Evolutionary conservation across 1,140 invertebrate species (phyloP).

Genomic region (Venustaconcha ellipsiformis): DNA sequence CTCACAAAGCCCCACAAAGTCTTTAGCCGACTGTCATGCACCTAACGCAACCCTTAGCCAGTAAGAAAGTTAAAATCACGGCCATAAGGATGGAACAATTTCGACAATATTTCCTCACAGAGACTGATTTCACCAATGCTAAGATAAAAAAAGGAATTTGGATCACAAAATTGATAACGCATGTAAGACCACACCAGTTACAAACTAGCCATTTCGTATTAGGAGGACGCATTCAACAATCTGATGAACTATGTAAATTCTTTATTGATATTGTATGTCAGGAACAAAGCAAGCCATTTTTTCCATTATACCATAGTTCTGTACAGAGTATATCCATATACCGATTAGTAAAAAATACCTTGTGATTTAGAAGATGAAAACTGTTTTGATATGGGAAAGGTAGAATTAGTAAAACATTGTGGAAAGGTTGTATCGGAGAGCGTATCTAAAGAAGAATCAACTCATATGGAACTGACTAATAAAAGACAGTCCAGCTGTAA

Average conservation of each 20-base stretch:
- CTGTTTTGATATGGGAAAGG: not conserved
- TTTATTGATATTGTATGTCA: not conserved
- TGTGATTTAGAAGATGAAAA: not conserved
- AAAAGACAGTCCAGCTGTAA: not conserved
- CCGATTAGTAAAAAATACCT: slow-evolving; percentile 1
- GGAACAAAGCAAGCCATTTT: slow-evolving; percentile 11
- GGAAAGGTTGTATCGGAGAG: not conserved
- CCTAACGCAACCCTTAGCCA: no score
- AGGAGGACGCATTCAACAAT: not conserved
- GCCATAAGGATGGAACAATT: no score
- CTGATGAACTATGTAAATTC: slow-evolving; percentile 5
- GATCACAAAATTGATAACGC: not conserved
- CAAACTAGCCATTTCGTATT: not conserved
- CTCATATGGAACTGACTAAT: no score
- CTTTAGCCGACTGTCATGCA: no score
- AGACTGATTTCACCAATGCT: slow-evolving; percentile 24
- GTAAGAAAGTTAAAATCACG: no score
- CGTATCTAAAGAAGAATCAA: no score
- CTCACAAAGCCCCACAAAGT: no score
- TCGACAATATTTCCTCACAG: no score
- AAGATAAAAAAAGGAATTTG: slow-evolving; percentile 7
- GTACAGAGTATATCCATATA: slow-evolving; percentile 15
- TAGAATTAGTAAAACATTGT: slow-evolving; percentile 11
- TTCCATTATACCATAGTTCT: not conserved
- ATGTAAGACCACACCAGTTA: not conserved